These are phyloP conservation scores for Sebastolobus altivelis DNA, from an alignment of 2,797 vertebrate species.

Conservation along the genomic window DNA sequence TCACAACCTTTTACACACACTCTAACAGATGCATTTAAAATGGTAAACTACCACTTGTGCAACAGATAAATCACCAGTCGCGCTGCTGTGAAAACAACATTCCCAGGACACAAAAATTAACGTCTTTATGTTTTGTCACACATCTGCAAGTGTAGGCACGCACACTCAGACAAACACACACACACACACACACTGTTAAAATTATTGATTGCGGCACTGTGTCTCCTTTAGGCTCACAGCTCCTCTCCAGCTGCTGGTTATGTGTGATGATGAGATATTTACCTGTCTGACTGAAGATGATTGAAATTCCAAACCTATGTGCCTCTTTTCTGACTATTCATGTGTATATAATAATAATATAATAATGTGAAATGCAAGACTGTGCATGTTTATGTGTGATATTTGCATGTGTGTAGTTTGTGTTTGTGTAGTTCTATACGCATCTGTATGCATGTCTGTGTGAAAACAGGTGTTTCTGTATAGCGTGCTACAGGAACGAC, in stretches of 20 bases:
- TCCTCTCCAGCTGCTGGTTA: conserved; percentile 40
- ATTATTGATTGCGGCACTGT: conserved; percentile 13
- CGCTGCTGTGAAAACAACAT: conserved; percentile 40
- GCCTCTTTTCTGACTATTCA: conserved; percentile 7
- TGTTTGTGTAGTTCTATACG: neutral
- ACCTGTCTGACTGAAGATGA: conserved; percentile 31
- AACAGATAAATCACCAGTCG: conserved; percentile 47
- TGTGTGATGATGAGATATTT: conserved; percentile 20
- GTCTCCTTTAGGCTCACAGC: conserved; percentile 3
- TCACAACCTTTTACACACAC: conserved; percentile 11
- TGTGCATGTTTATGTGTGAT: neutral
- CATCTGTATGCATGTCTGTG: conserved; percentile 8
- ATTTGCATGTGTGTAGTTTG: conserved; percentile 7
- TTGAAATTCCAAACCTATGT: conserved; percentile 38
- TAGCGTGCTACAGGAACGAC: neutral
- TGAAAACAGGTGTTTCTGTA: conserved; percentile 49
- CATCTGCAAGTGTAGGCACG: conserved; percentile 26
- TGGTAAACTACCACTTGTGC: conserved; percentile 50
- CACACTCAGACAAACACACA: conserved; percentile 7
- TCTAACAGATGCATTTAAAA: conserved; percentile 40
- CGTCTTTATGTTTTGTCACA: conserved; percentile 31
- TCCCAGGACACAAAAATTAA: conserved; percentile 45
- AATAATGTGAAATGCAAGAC: neutral
- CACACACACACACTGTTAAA: conserved; percentile 21
- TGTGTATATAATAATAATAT: too few species aligned